A percentile compares a stretch with the other conserved stretches of the same genome.
These are phyloP conservation scores for Apodemus agrarius DNA, from an alignment of 2,797 vertebrate genomes.

Conservation along the genomic window DNA sequence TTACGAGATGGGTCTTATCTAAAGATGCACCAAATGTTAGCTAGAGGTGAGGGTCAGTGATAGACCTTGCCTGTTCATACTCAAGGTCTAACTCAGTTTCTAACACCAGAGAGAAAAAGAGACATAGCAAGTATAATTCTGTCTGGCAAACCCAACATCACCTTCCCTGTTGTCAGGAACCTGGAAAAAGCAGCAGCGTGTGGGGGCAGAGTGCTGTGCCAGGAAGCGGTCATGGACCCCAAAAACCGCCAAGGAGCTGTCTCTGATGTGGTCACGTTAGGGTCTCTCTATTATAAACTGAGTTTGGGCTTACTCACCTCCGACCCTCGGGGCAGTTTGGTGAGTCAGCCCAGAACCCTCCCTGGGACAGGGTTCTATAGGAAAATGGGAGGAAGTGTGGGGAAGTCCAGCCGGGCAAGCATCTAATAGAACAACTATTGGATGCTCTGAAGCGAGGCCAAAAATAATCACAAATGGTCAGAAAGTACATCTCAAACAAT, in stretches of 20 bases:
- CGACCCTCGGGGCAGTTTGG: background rate
- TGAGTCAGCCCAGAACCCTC: background rate
- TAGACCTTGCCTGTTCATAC: background rate
- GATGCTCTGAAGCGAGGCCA: background rate
- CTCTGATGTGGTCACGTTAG: background rate
- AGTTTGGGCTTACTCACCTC: background rate
- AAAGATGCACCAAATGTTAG: background rate
- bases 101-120: background rate
- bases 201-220: background rate
- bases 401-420: background rate
- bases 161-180: background rate
- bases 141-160: background rate
- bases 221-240: background rate
- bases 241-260: background rate
- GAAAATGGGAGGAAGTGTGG: background rate
- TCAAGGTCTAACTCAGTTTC: background rate
- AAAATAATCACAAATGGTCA: background rate
- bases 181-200: background rate
- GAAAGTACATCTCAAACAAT: background rate
- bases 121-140: background rate
- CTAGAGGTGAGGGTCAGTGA: background rate
- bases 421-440: background rate
- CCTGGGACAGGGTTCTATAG: background rate
- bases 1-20: background rate
- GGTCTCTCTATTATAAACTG: background rate